Evolutionary conservation across 2,113 vertebrate species (phyloP), one percentile per base, ranked within the genome.

Genomic region (Chaenocephalus aceratus): DNA sequence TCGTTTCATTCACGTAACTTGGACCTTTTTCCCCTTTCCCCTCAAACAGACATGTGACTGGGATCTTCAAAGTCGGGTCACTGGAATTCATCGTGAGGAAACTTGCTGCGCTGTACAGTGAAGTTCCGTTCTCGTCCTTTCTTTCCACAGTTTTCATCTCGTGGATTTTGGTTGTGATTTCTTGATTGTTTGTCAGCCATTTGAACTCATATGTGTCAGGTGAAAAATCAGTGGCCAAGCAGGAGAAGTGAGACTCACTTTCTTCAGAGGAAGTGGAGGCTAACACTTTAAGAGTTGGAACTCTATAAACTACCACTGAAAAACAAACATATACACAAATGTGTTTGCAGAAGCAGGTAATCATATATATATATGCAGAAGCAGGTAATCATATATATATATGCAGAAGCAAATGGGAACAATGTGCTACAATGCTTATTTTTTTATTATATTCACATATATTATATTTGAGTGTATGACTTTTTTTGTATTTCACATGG

Each of bases 161-260:
- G 0, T 30, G 1, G 10, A 2, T 5, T 21, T 1, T 10, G 14
- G 9, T 0, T 4, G 1, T 3, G 23, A 90, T 0, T 14, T 70
- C 12, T 0, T 0, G 0, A 0, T 1, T 18, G 6, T 91, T 26
- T 75, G 53, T 86, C 57, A 56, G 63, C 95, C 95, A 95, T 54
- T 34, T 89, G 67, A 95, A 81, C 1, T 70, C 10, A 58, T 75
- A 46, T 0, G 0, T 0, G 5, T 81, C 73, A 46, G 95, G 95
- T 9, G 84, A 54, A 91, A 95, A 95, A 15, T 86, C 76, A 74
- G 61, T 80, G 79, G 93, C 94, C 81, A 91, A 62, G 84, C 95
- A 96, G 84, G 85, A 76, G 67, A 94, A 91, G 60, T 80, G 77
- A 68, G 53, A 77, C 1, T 79, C 72, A 2, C 0, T 5, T 0